A percentile compares a stretch with the other conserved stretches of the same genome.
phyloP scores from a whole-genome alignment of 2,113 vertebrate species.

The Neomonachus schauinslandi region DNA sequence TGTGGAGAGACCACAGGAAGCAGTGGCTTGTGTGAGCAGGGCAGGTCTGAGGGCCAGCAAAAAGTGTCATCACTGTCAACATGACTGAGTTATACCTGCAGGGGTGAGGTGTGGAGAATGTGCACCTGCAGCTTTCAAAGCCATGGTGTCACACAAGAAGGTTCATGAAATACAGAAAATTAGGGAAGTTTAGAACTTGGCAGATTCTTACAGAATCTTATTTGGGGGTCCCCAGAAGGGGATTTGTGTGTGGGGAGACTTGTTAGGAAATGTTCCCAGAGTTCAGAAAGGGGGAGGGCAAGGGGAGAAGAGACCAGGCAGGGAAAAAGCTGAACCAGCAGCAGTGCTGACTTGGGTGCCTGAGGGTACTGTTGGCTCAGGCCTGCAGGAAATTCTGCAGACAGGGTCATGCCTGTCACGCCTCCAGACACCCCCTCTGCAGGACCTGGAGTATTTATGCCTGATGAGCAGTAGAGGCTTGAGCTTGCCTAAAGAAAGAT shows the following conservation, averaged over 20 bases:
- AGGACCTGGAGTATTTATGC: not conserved
- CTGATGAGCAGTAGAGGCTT: not conserved
- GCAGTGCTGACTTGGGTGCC: no score
- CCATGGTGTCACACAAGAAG: not conserved
- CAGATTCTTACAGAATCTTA: not conserved
- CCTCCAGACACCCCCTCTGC: fast-evolving
- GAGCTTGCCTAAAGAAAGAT: not conserved
- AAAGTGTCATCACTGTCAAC: not conserved
- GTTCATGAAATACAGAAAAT: not conserved
- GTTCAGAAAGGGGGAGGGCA: not conserved
- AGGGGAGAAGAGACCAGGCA: not conserved
- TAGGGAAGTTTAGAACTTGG: not conserved
- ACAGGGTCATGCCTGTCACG: not conserved
- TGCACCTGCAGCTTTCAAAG: not conserved
- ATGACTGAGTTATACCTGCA: not conserved
- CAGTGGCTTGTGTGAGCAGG: not conserved
- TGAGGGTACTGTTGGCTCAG: no score
- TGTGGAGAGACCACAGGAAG: not conserved
- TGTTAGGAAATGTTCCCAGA: not conserved
- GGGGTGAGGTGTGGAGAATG: not conserved
- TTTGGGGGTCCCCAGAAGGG: not conserved
- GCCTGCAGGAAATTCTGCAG: not conserved
- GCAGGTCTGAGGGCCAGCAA: no score
- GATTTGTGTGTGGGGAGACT: not conserved
- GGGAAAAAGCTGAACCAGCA: not conserved